Base-by-base conservation (phyloP, 2,797 vertebrate genomes). In the Microchirus variegatus region DNA sequence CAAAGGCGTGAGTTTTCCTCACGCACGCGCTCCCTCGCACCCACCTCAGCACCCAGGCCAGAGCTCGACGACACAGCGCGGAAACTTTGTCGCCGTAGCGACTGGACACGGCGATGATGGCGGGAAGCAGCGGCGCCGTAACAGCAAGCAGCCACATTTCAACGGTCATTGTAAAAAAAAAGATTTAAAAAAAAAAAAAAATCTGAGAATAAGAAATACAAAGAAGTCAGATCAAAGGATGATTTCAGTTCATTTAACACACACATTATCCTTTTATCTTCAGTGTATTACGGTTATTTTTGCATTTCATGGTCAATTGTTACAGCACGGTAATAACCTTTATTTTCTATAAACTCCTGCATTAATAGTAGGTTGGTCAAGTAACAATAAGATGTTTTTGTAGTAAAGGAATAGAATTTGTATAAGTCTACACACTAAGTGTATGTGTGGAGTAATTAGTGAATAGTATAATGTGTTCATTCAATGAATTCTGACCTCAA, bases 1-100 rank as follows among this genome's bases (percentile, higher is more conserved):
- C 82, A 5, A 88, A 92, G 18, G 82, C 53, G 11, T 93, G 89
- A 4, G 82, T 87, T 59, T 65, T 80, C 46, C 18, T 81, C 0
- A 86, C 68, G 45, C 87, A 86, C 31, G 63, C 79, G 6, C 14
- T 61, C 36, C 86, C 61, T 5, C 62, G 47, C 9, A 75, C 2
- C 46, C 80, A 15, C 63, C 57, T 58, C 57, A 61, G 62, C 0
- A 48, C 37, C 73, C 75, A 71, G 45, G 50, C 48, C 61, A 78
- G 59, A 45, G 81, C 77, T 57, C 42, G 38, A 1, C 6, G 55
- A 37, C 75, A 89, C 40, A 92, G 66, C 0, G 53, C 3, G 15
- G 37, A 40, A 1, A 77, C 9, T 3, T 61, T 56, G 9, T 19
- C 67, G 0, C 59, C 45, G 26, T 58, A 87, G 2, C 46, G 73